Evolutionary conservation across 64 coral and sea anemone genomes (phyloP).

Genomic region (Pocillopora damicornis): DNA sequence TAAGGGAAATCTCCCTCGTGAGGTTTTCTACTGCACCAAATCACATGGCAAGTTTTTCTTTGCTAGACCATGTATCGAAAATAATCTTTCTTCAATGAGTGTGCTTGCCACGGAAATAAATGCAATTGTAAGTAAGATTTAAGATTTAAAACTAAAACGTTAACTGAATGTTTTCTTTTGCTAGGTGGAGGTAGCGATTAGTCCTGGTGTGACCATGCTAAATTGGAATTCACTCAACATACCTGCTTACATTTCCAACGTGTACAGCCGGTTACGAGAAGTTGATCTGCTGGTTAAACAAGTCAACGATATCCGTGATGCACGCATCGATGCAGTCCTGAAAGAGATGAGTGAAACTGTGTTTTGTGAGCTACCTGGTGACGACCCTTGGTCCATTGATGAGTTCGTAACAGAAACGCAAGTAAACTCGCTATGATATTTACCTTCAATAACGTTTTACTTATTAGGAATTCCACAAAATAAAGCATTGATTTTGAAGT

Average conservation of each 20-base stretch:
- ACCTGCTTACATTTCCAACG: constrained; percentile 67
- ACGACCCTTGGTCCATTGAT: constrained; percentile 85
- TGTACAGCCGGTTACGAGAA: constrained; percentile 71
- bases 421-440: constrained; percentile 10
- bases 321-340: constrained; percentile 82
- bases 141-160: neutral
- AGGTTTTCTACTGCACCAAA: too few species aligned
- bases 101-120: too few species aligned
- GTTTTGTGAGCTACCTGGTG: constrained; percentile 67
- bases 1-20: too few species aligned
- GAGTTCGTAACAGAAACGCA: constrained; percentile 63
- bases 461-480: too few species aligned
- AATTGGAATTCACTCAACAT: constrained; percentile 97
- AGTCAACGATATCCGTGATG: constrained; percentile 89
- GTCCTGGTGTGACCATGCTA: constrained; percentile 80
- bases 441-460: too few species aligned
- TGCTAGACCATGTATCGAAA: too few species aligned
- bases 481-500: too few species aligned
- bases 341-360: constrained; percentile 79
- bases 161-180: neutral
- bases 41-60: too few species aligned
- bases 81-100: too few species aligned
- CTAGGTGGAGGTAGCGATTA: constrained; percentile 84
- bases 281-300: constrained; percentile 86
- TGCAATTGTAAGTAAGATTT: too few species aligned